These are phyloP conservation scores for Gracilinanus agilis DNA, from an alignment of 2,113 vertebrate species.

Conservation along the genomic window DNA sequence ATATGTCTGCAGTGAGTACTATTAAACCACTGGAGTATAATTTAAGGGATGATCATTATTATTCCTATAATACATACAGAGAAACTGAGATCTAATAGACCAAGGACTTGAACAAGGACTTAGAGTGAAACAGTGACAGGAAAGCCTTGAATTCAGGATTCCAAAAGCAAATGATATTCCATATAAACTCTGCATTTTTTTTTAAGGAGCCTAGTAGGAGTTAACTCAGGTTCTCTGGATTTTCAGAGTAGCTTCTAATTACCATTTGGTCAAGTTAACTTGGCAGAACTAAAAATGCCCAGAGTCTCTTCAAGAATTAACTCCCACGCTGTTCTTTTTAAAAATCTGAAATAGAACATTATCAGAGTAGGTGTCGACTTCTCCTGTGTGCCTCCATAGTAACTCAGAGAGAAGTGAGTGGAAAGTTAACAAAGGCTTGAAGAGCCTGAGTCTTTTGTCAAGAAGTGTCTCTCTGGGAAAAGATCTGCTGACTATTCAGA, in stretches of 20 bases:
- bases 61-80: rapidly evolving
- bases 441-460: neutral
- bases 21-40: neutral
- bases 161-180: rapidly evolving
- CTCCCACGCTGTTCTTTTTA: neutral
- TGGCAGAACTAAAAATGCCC: neutral
- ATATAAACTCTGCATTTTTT: neutral
- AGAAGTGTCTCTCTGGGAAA: neutral
- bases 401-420: neutral
- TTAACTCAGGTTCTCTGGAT: rapidly evolving
- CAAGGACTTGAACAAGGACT: neutral
- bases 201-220: neutral
- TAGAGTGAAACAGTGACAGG: neutral
- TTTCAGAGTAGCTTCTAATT: neutral
- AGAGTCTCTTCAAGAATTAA: neutral
- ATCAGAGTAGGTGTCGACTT: neutral
- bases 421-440: rapidly evolving
- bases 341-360: neutral
- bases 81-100: neutral
- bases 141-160: neutral
- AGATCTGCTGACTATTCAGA: neutral
- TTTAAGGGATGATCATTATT: neutral
- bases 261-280: neutral
- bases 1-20: neutral
- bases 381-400: neutral